Conservation (phyloP, 2,113 vertebrate species). For the Taxidea taxus region DNA sequence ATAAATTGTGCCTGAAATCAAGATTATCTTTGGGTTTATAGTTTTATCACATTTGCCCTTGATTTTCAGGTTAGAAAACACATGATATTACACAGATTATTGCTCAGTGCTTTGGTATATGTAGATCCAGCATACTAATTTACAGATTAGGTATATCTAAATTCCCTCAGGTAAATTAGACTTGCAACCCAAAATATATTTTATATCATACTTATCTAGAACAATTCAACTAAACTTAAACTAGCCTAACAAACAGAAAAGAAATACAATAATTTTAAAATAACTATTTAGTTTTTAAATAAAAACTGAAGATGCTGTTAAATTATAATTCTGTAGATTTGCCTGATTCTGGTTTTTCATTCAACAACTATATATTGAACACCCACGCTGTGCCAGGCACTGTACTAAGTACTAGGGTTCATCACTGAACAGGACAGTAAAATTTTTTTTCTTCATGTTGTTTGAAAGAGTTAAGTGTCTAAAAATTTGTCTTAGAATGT, state of each 20-base stretch:
- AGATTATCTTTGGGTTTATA: background rate
- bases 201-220: slow-evolving; percentile 32
- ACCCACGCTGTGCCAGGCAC: background rate
- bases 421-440: background rate
- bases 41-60: slow-evolving; percentile 11
- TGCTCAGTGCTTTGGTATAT: background rate
- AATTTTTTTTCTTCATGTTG: background rate
- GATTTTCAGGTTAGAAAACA: slow-evolving; percentile 12
- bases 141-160: background rate
- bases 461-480: background rate
- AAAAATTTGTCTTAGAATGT: slow-evolving; percentile 8
- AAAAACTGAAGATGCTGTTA: slow-evolving; percentile 3
- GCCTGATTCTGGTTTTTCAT: background rate
- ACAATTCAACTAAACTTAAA: background rate
- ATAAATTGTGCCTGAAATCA: background rate
- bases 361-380: background rate
- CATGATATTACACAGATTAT: background rate
- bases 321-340: background rate
- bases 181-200: slow-evolving; percentile 3
- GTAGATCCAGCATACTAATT: background rate
- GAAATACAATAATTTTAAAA: slow-evolving; percentile 14
- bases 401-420: background rate
- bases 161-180: background rate
- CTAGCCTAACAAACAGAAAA: slow-evolving; percentile 17
- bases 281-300: background rate